These are phyloP conservation scores for Nannoperca australis DNA, from an alignment of 2,797 vertebrate genomes.

Conservation along the genomic window DNA sequence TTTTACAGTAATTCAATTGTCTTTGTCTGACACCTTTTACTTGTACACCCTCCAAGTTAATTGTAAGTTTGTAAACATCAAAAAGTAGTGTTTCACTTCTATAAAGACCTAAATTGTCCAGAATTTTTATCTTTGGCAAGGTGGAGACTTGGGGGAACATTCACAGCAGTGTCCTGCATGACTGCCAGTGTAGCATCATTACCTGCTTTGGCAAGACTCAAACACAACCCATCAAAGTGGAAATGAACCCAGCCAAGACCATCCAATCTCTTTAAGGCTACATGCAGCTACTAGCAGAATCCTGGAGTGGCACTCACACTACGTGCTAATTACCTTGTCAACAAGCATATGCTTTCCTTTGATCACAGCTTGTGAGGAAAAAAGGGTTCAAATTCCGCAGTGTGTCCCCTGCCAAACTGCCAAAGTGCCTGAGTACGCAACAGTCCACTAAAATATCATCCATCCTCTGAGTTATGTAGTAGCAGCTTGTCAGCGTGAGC, in stretches of 20 bases:
- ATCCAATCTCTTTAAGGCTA: conserved; percentile 74
- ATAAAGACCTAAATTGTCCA: conserved; percentile 38
- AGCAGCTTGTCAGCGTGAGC: neutral
- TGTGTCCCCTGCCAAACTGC: conserved; percentile 57
- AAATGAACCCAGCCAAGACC: conserved; percentile 70
- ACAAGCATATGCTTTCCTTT: conserved; percentile 76
- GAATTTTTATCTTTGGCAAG: conserved; percentile 53
- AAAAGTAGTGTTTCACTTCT: conserved; percentile 24
- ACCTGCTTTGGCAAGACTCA: conserved; percentile 76
- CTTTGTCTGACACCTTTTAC: conserved; percentile 1
- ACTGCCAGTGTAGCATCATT: conserved; percentile 69
- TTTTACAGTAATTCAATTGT: conserved; percentile 16
- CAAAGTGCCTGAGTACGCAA: conserved; percentile 45
- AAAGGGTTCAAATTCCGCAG: conserved; percentile 59
- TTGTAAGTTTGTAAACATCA: conserved; percentile 17
- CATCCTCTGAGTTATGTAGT: conserved; percentile 31
- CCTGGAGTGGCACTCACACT: conserved; percentile 68
- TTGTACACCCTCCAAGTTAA: conserved; percentile 14
- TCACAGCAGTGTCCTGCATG: conserved; percentile 52
- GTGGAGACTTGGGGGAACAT: conserved; percentile 33
- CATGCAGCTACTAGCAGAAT: conserved; percentile 71
- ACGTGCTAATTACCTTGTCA: conserved; percentile 80
- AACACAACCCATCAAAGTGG: conserved; percentile 71
- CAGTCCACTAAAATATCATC: conserved; percentile 51
- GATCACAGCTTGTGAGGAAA: conserved; percentile 77